A percentile compares a stretch with the other conserved stretches of the same genome.
Conservation (phyloP, 2,797 vertebrate genomes). For the Falco columbarius region DNA sequence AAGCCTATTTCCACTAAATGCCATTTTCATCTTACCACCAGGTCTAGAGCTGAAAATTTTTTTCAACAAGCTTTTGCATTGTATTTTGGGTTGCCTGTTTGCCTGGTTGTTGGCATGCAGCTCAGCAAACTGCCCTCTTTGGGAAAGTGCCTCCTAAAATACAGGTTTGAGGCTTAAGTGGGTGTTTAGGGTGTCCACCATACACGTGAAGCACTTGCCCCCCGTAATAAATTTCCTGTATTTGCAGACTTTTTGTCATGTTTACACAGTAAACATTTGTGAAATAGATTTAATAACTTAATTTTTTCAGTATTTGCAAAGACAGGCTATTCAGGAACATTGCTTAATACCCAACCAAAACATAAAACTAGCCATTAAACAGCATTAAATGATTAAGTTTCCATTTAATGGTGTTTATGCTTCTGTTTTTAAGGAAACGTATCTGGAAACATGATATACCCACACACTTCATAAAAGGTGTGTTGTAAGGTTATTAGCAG, state of each 20-base stretch:
- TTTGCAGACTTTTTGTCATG: neutral
- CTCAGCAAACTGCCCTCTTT: neutral
- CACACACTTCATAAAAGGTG: neutral
- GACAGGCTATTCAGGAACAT: neutral
- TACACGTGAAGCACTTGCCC: neutral
- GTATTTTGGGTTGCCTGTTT: neutral
- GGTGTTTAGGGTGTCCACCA: neutral
- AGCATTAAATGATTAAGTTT: slow-evolving; percentile 12
- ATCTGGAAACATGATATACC: neutral
- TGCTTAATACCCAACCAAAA: neutral
- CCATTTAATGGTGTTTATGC: neutral
- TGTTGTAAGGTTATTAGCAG: neutral
- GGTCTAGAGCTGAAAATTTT: neutral
- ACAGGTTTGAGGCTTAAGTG: neutral
- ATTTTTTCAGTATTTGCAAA: neutral
- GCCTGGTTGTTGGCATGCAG: neutral
- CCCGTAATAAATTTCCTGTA: neutral
- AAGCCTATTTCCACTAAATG: neutral
- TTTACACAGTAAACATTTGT: neutral
- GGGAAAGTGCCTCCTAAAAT: neutral
- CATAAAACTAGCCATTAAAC: neutral
- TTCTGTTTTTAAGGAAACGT: neutral
- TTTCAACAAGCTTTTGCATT: neutral
- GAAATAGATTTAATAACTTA: slow-evolving; percentile 14
- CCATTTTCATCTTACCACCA: neutral